Evolutionary conservation across 2,113 vertebrate genomes (phyloP).

Genomic region (Corythaeola cristata): DNA sequence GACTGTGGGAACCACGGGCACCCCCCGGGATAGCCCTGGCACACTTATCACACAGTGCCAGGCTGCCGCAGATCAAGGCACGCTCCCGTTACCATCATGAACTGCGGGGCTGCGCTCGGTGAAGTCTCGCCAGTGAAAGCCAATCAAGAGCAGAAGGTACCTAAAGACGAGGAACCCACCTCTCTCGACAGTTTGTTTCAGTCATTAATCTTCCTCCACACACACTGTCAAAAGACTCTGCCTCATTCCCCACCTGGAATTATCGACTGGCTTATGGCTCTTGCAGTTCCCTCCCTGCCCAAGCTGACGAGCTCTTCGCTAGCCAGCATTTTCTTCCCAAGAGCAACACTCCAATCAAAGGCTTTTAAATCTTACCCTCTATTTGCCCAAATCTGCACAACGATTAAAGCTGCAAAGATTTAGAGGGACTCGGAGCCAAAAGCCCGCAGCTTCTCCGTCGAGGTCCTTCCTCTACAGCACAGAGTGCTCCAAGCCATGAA

Average conservation of each 20-base stretch:
- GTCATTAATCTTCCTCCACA: background rate
- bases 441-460: background rate
- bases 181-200: background rate
- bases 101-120: background rate
- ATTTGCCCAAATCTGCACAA: background rate
- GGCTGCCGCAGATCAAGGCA: background rate
- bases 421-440: background rate
- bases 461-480: background rate
- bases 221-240: background rate
- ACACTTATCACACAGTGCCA: background rate
- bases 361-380: background rate
- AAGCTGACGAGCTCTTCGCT: background rate
- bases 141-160: background rate
- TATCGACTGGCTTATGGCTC: background rate
- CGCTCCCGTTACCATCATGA: rapidly evolving
- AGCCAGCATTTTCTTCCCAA: background rate
- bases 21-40: background rate
- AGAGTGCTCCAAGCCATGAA: background rate
- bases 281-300: background rate
- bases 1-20: background rate
- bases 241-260: background rate
- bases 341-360: background rate
- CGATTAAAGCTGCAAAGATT: background rate
- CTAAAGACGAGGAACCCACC: background rate
- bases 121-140: background rate